Base-by-base conservation (phyloP, 2,888 invertebrate species). In the Drosophila acutilabella region DNA sequence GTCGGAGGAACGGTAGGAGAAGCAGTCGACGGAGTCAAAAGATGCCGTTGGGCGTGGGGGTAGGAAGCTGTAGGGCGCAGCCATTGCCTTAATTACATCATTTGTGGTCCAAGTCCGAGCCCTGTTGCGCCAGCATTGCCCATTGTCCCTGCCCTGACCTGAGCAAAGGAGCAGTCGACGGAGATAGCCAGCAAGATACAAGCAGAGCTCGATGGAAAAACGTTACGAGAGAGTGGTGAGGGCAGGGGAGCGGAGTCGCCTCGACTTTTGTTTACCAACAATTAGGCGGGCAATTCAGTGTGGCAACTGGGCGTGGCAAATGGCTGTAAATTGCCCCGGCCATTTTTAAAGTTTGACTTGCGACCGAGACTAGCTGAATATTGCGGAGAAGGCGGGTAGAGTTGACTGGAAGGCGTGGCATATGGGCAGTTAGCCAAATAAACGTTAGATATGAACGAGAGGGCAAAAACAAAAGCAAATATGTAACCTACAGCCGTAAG, bases 181-280 rank as follows among this genome's bases (percentile, higher is more conserved):
- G 10, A 52, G 42, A 42, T 11, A 54, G 41, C 2, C 23, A 41
- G n/a, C 20, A 20, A n/a, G 20, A 20, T 36, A 13, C 13, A n/a
- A 30, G 11, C 6, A 40, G 13, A 10, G 47, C 6, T 11, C 18
- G 14, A 40, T 18, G 23, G 23, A 1, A 0, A 13, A n/a, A 30
- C 10, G 2, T 14, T n/a, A n/a, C n/a, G 20, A 16, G 8, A 30
- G 4, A 18, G 14, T 14, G 3, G 11, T 4, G 23, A 23, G 23
- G 3, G 23, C 3, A n/a, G 50, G 40, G 20, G 13, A 14, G 26
- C 6, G 36, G n/a, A 33, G 30, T 18, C 14, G 26, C 45, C 52
- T 36, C 62, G 80, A 73, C 87, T 81, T 84, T 84, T 87, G 81
- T 88, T 84, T 89, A 87, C 81, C 81, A 88, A 84, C 88, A 84